Evolutionary conservation across 2,888 invertebrate genomes (phyloP).

Genomic region (Clistopyga incitator): DNA sequence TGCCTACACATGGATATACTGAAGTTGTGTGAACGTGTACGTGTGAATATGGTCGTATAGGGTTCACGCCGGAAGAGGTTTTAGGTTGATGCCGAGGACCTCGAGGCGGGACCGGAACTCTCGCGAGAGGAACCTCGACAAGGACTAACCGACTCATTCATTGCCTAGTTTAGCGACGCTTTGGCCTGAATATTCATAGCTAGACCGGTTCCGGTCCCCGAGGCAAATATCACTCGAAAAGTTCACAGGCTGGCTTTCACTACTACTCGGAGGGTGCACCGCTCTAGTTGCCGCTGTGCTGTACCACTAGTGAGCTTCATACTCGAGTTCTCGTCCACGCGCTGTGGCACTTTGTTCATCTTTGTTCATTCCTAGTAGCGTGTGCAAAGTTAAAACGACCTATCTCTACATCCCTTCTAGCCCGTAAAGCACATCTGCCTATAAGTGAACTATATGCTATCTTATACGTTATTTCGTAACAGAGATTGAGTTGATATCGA

Average conservation of each 20-base stretch:
- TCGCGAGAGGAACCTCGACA: constrained; percentile 67
- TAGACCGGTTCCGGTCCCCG: constrained; percentile 76
- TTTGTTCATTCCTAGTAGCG: constrained; percentile 10
- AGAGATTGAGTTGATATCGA: not conserved
- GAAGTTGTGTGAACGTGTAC: not conserved
- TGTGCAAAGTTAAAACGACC: not conserved
- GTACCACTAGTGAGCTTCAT: constrained; percentile 44
- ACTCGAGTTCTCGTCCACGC: constrained; percentile 38
- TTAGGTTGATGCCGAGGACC: constrained; percentile 65
- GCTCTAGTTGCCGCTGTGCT: constrained; percentile 16
- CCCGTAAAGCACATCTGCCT: not conserved
- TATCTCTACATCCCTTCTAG: not conserved
- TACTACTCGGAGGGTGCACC: constrained; percentile 20
- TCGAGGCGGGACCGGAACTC: constrained; percentile 56
- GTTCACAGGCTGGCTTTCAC: constrained; percentile 74
- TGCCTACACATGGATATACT: not conserved
- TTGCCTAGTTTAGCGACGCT: constrained; percentile 83
- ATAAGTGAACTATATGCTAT: not conserved
- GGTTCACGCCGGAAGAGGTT: constrained; percentile 54
- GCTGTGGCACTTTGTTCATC: constrained; percentile 15
- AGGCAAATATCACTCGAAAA: constrained; percentile 83
- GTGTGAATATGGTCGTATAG: constrained; percentile 42
- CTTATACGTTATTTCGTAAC: not conserved
- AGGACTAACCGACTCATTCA: constrained; percentile 81
- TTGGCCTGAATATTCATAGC: constrained; percentile 83